phyloP scores from a whole-genome alignment of 2,113 vertebrate species.

The Megaleporinus macrocephalus region DNA sequence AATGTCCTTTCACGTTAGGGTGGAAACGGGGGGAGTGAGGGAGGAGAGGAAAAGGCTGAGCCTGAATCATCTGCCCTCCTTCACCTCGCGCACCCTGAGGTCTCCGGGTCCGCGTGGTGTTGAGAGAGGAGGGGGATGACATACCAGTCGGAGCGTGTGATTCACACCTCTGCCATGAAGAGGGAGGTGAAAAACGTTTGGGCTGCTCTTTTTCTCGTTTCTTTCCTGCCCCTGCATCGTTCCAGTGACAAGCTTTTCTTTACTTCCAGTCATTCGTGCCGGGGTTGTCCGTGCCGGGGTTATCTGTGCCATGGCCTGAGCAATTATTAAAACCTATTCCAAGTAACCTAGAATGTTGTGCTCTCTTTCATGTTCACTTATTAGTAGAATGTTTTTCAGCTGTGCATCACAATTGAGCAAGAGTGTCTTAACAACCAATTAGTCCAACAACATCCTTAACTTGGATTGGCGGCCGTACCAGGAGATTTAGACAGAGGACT shows the following conservation, averaged over 20 bases:
- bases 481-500: no score
- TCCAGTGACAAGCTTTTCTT: neutral
- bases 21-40: neutral
- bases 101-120: slow-evolving; percentile 32
- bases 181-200: slow-evolving; percentile 53
- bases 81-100: slow-evolving; percentile 57
- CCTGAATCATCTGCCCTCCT: slow-evolving; percentile 41
- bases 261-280: neutral
- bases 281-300: neutral
- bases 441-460: no score
- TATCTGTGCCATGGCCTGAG: no score
- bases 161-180: slow-evolving; percentile 59
- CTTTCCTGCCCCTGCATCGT: neutral
- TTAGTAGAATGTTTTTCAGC: no score
- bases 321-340: no score
- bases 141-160: slow-evolving; percentile 68
- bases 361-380: no score
- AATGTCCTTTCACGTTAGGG: slow-evolving; percentile 66
- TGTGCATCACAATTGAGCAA: no score
- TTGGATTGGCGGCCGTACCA: no score
- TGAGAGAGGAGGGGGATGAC: slow-evolving; percentile 50
- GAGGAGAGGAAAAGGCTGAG: slow-evolving; percentile 16
- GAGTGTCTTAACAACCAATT: no score
- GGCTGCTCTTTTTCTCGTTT: neutral
- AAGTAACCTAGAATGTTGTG: no score